Evolutionary conservation across 2,888 invertebrate genomes (phyloP).

Genomic region (Mylabris sibirica): DNA sequence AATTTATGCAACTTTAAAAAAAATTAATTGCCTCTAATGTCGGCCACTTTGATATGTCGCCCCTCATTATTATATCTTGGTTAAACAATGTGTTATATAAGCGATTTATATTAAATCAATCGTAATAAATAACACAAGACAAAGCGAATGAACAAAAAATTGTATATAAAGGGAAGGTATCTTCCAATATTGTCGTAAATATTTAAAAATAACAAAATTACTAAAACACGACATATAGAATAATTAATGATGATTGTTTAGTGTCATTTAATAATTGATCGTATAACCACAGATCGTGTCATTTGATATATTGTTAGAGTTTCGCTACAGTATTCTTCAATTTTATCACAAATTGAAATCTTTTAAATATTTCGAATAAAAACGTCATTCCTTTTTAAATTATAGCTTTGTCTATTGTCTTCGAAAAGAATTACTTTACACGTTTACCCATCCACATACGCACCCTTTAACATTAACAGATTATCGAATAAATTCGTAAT

Average conservation of each 20-base stretch:
- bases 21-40: slow-evolving; percentile 21
- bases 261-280: slow-evolving; percentile 4
- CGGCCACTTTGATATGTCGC: slow-evolving; percentile 6
- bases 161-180: background rate
- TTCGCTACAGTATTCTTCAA: slow-evolving; percentile 17
- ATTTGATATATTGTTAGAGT: slow-evolving; percentile 28
- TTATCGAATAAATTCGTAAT: slow-evolving; percentile 2
- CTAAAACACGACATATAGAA: background rate
- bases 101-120: background rate
- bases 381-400: slow-evolving; percentile 23
- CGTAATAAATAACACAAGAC: background rate
- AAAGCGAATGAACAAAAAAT: background rate
- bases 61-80: background rate
- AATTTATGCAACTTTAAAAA: slow-evolving; percentile 25
- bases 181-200: background rate
- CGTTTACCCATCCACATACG: background rate
- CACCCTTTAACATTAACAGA: background rate
- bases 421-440: background rate
- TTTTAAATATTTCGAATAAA: slow-evolving; percentile 27
- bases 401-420: slow-evolving; percentile 8
- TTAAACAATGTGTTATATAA: slow-evolving; percentile 12
- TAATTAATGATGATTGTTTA: background rate
- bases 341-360: slow-evolving; percentile 29
- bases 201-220: background rate
- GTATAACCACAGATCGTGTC: slow-evolving; percentile 17